Evolutionary conservation across 2,797 vertebrate genomes (phyloP), one percentile per base, ranked within the genome.

Genomic region (Hybognathus amarus): DNA sequence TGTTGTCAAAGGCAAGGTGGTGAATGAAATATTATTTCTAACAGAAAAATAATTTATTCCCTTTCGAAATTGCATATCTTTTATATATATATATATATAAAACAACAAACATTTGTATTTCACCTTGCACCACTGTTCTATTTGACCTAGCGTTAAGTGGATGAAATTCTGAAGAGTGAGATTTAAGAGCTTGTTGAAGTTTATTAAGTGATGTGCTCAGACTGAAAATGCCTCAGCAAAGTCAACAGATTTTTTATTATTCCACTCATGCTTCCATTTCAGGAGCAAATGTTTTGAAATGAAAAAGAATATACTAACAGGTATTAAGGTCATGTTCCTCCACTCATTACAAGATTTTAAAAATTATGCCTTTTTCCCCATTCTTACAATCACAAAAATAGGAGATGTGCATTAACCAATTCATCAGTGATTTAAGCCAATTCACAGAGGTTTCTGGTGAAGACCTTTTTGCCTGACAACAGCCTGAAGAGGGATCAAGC

Each of bases 111-210:
- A 6, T 5, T 36, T 69, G 36, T 76, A 36, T 38, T 67, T 66
- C 38, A 27, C 42, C 45, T 50, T 76, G 69, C 33, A 68, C 24
- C 36, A 12, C 40, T 68, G 40, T 76, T 77, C 30, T 22, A 10
- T 76, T 40, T 64, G 79, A 85, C 76, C 75, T 66, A 70, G 75
- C 77, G 12, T 81, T 77, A 75, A 81, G 78, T 83, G 78, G 78
- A 84, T 75, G 27, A 78, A 50, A 70, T 67, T 45, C 66, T 74
- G 77, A 77, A 70, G 42, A 75, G 36, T 45, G 5, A 13, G 67
- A n/a, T 71, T 80, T 54, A 79, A 79, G 56, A 82, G 77, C 77
- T 82, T 82, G 74, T 79, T 40, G 71, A 84, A 75, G 79, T 85
- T 85, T 79, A 82, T 63, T 78, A 78, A 78, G 33, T n/a, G 24